Percentiles rank a stretch among this genome's conserved stretches.
Evolutionary conservation across 2,797 vertebrate species (phyloP).

Genomic region (Acropternis orthonyx): DNA sequence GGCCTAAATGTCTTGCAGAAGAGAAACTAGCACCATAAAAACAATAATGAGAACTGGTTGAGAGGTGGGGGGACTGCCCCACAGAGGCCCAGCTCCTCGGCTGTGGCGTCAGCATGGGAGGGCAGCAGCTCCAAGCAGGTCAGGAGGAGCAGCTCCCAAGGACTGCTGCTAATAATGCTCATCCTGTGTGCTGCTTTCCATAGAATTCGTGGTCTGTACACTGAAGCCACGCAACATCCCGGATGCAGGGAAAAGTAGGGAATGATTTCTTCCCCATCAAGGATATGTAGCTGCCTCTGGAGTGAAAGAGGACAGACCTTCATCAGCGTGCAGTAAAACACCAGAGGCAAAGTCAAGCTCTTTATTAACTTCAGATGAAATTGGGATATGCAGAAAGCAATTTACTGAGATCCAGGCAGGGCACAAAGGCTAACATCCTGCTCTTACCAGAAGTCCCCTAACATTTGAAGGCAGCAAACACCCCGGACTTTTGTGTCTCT

Average conservation of each 20-base stretch:
- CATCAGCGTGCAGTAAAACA: neutral
- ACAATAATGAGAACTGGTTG: neutral
- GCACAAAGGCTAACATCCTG: constrained; percentile 22
- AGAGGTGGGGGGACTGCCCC: neutral
- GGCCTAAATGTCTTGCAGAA: neutral
- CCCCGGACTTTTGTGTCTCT: neutral
- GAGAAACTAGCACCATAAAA: constrained; percentile 22
- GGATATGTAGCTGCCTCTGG: neutral
- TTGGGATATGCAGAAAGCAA: constrained; percentile 28
- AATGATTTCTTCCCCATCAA: neutral
- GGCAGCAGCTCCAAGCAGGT: neutral
- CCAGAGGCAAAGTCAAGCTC: constrained; percentile 34
- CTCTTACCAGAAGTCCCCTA: neutral
- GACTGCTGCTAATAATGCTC: neutral
- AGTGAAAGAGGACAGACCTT: constrained; percentile 8
- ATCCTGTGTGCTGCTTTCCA: neutral
- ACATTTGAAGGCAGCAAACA: neutral
- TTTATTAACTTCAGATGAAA: constrained; percentile 35
- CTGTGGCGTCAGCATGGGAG: neutral
- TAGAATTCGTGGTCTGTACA: neutral
- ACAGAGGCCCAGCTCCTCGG: neutral
- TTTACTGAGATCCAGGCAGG: neutral
- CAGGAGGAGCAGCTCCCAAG: neutral
- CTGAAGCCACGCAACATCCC: neutral
- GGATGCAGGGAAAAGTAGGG: neutral